phyloP scores from a whole-genome alignment of 2,797 vertebrate species.

The Urosaurus nigricauda region DNA sequence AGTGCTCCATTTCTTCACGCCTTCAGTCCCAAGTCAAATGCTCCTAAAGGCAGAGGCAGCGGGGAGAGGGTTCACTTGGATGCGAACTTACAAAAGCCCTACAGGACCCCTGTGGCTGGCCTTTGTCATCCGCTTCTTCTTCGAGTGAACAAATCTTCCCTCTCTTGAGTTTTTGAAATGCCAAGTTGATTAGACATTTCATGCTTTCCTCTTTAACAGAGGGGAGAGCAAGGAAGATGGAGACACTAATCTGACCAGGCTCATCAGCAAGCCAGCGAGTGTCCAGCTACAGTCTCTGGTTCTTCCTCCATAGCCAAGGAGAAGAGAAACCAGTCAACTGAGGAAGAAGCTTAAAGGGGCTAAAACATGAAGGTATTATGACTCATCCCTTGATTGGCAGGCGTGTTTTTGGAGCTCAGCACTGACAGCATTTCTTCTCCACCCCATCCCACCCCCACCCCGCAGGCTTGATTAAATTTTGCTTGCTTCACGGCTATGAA shows the following conservation, averaged over 20 bases:
- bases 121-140: conserved; percentile 4
- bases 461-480: conserved; percentile 69
- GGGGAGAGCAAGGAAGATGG: not conserved
- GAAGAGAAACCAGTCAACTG: conserved; percentile 42
- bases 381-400: conserved; percentile 63
- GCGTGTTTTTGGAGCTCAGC: conserved; percentile 27
- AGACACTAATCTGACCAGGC: accelerated
- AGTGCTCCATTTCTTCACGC: conserved; percentile 42
- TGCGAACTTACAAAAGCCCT: conserved; percentile 49
- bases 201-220: not conserved
- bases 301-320: conserved; percentile 56
- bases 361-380: conserved; percentile 49
- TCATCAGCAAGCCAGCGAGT: not conserved
- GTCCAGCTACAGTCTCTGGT: not conserved
- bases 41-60: conserved; percentile 13
- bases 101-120: conserved; percentile 14
- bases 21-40: conserved; percentile 23
- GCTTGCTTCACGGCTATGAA: conserved; percentile 59
- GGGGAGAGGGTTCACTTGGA: conserved; percentile 20
- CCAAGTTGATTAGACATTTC: conserved; percentile 35
- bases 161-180: conserved; percentile 32
- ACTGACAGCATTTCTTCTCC: conserved; percentile 49
- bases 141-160: conserved; percentile 46
- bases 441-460: not conserved
- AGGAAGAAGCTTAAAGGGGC: conserved; percentile 46